phyloP scores from a whole-genome alignment of 1,140 invertebrate genomes.

The Gryllus bimaculatus region DNA sequence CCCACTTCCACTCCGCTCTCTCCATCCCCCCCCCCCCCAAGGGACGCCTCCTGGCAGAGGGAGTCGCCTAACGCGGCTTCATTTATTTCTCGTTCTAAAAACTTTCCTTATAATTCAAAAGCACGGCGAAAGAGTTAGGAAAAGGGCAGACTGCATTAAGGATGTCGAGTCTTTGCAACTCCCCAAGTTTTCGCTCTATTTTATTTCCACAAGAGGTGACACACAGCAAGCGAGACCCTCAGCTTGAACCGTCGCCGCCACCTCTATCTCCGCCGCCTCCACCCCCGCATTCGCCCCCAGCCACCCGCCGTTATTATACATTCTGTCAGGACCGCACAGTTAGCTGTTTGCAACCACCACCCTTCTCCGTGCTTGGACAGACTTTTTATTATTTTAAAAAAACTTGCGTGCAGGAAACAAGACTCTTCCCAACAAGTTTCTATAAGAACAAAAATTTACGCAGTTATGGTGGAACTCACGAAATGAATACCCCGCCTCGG shows the following conservation, averaged over 20 bases:
- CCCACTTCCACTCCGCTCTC: too few relatives aligned
- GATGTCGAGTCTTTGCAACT: slow-evolving; percentile 16
- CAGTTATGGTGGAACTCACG: not conserved
- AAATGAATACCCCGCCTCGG: not conserved
- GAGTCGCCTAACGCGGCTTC: not conserved
- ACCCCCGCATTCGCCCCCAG: not conserved
- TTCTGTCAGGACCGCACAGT: not conserved
- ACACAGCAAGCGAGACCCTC: slow-evolving; percentile 7
- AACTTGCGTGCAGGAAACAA: not conserved
- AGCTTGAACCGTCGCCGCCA: not conserved
- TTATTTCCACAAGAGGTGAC: slow-evolving; percentile 16
- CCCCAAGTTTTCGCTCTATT: slow-evolving; percentile 7
- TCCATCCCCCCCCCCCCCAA: too few relatives aligned
- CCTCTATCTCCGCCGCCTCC: not conserved
- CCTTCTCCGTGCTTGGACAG: not conserved
- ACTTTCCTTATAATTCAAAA: slow-evolving; percentile 17
- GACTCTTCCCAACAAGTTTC: not conserved
- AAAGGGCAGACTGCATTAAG: slow-evolving; percentile 16
- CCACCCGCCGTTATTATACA: not conserved
- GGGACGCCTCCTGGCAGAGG: not conserved
- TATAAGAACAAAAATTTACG: not conserved
- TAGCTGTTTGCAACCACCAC: not conserved
- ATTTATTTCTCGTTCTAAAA: slow-evolving; percentile 9
- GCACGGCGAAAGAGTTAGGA: slow-evolving; percentile 11
- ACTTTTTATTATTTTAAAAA: slow-evolving; percentile 2